Conservation (phyloP, 2,113 vertebrate genomes). For the Strix aluco region DNA sequence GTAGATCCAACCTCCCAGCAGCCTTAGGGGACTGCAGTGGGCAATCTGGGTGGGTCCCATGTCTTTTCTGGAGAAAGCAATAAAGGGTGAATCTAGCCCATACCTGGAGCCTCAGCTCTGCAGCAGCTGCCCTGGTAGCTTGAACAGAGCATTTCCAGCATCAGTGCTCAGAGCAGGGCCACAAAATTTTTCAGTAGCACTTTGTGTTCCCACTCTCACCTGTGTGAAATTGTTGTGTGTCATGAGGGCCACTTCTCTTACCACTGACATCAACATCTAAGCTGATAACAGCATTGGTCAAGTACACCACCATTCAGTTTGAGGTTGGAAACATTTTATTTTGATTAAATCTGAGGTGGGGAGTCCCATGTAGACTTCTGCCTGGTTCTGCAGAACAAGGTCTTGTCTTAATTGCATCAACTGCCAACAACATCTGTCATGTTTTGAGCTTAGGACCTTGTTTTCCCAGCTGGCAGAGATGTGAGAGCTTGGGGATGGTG, state of each 20-base stretch:
- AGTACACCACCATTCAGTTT: neutral
- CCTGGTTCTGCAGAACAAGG: neutral
- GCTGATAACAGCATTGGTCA: neutral
- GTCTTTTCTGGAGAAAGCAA: neutral
- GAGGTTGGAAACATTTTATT: neutral
- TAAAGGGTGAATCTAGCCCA: neutral
- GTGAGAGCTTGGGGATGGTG: neutral
- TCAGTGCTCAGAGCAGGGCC: neutral
- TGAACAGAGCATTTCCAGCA: neutral
- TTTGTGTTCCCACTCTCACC: neutral
- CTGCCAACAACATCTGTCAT: accelerated
- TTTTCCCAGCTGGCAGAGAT: neutral
- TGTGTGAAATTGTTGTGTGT: accelerated
- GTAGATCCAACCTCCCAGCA: neutral
- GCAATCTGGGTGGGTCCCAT: accelerated
- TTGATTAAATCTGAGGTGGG: neutral
- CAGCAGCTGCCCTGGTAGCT: neutral
- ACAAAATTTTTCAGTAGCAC: neutral
- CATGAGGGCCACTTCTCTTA: neutral
- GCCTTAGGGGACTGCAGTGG: neutral
- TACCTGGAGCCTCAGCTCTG: neutral
- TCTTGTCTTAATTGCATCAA: neutral
- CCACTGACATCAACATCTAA: accelerated
- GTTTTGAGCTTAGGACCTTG: neutral
- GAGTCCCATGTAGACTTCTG: neutral